Base-by-base conservation (phyloP, 2,113 vertebrate species). In the Talpa occidentalis region DNA sequence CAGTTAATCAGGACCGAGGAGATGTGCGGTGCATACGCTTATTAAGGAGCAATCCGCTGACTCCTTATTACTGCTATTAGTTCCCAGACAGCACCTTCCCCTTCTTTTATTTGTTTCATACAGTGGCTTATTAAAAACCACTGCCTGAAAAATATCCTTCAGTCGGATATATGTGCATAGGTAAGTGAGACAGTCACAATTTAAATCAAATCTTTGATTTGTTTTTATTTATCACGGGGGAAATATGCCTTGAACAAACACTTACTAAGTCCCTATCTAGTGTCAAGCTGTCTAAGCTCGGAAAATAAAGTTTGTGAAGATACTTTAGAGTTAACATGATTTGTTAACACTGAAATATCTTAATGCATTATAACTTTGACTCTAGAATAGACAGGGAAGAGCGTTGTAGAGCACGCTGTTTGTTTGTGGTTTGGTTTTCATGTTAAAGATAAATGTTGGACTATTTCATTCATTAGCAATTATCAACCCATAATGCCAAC, bases 1-100 rank as follows among this genome's bases (percentile, higher is more conserved):
- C 42, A n/a, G 95, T 82, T 80, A 80, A 89, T 95, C 89, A 92
- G 64, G 78, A 49, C 80, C 11, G 54, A 89, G 85, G 49, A 62
- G 59, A 67, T 80, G 59, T 67, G 67, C 5, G 0, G 42, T 6
- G 66, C 79, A 64, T 47, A 59, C 40, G 17, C 82, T 93, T 73
- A 47, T 15, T 16, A 83, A 37, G 80, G 59, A 88, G 52, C 59
- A 14, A 17, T n/a, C 73, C 12, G 0, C 69, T 15, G 64, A 30
- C 10, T 52, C 59, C 78, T 79, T 49, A 26, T 66, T n/a, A 37
- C 1, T 10, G 52, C 85, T 37, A 1, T 35, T 44, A 52, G 44
- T 72, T 88, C 56, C 90, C 85, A 73, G 69, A 30, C 42, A 88
- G 28, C 26, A 64, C 19, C 54, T 37, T 76, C 40, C 14, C n/a